Evolutionary conservation across 2,888 invertebrate genomes (phyloP), one percentile per base, ranked within the genome.

Genomic region (Macrosiphum euphorbiae): DNA sequence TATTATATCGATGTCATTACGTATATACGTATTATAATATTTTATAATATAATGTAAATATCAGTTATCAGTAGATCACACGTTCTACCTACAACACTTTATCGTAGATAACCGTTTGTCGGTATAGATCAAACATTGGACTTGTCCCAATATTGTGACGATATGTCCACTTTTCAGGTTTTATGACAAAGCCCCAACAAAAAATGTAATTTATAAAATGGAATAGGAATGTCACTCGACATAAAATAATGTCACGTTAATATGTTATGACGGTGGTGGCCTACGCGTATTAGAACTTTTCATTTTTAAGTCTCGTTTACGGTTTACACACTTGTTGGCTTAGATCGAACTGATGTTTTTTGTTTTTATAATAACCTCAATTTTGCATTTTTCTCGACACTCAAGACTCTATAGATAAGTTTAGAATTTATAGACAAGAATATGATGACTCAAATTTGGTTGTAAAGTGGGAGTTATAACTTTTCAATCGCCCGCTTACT

Each of bases 61-160:
- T 58, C 1, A 0, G 58, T 58, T 58, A 58, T 58, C 26, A 26
- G 58, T 58, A 8, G 8, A 55, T 7, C 55, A 55, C 24, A 55
- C 86, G 28, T 86, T 86, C 47, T 86, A 86, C 11, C 44, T 28
- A 86, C 86, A 86, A 86, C 47, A 28, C 47, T 47, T 44, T 28
- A 86, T 28, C 47, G 86, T 47, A 47, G 86, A 47, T 86, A 47
- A 44, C 24, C 7, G 47, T 86, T 86, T 86, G 44, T 86, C 28
- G 47, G 86, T 86, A 86, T 86, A 86, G 86, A 86, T 86, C 47
- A 86, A 13, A 86, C 86, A 50, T 86, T 86, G 58, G 58, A 26
- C 55, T 26, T 2, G 58, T 58, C 58, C 26, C 26, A 26, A 58
- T 58, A 7, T 35, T 78, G 35, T 35, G 78, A 35, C 8, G 35